Evolutionary conservation across 2,888 invertebrate genomes (phyloP), one percentile per base, ranked within the genome.

Genomic region (Gibbula magus): DNA sequence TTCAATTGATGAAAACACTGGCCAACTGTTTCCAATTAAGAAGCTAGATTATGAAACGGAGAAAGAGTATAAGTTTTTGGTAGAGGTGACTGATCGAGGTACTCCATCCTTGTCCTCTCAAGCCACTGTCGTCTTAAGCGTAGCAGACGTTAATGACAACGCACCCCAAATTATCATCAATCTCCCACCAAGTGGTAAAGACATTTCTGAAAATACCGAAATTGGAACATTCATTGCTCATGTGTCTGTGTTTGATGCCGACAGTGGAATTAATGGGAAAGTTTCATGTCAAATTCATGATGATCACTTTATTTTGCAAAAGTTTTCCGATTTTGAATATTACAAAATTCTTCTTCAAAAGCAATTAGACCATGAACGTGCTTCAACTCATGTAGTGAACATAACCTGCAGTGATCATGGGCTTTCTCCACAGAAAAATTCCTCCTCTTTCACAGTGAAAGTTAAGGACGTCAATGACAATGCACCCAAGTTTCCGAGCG

Each of bases 141-240:
- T 91, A 16, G 81, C 96, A 22, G 96, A 96, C 0, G 96, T 98
- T 0, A 94, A 96, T 85, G 98, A 99, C 94, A 97, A 98, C 92
- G 97, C 96, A 0, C 96, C 97, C 78, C 94, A 96, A 7, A 94
- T 96, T 0, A 96, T 96, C 86, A 96, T 97, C 22, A 96, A 97
- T 92, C 94, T 98, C 79, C 95, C 97, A 84, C 95, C 96, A 87
- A 98, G 98, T 91, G 95, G 95, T 1, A 92, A 92, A 32, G 81
- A 87, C 35, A 90, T 93, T 10, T 81, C 84, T 8, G 93, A 93
- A 86, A 88, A 97, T 92, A 97, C 98, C 0, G 95, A 95, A 79
- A 97, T 97, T 91, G 97, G 97, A 35, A 96, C 97, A 51, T 96
- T 98, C 39, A 98, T 99, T 0, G 98, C 98, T 0, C 98, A 98